Conservation (phyloP, 2,888 invertebrate species). For the Cosmorhoe ocellata region DNA sequence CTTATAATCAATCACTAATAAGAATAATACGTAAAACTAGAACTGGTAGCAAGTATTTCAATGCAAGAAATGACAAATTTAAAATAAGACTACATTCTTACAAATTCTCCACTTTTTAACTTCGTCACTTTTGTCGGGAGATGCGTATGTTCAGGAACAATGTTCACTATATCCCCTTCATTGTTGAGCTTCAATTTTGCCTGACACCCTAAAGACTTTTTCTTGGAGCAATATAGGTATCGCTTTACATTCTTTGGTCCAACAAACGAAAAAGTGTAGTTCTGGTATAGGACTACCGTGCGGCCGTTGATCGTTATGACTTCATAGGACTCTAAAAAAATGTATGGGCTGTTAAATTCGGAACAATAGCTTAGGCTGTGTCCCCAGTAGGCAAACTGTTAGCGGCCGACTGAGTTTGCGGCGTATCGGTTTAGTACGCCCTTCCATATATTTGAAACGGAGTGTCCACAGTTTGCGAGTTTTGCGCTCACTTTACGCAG, state of each 20-base stretch:
- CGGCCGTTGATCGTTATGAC: neutral
- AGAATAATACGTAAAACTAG: too few relatives aligned
- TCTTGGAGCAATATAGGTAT: conserved; percentile 19
- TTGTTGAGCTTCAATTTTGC: conserved; percentile 6
- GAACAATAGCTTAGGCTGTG: too few relatives aligned
- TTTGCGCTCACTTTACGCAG: too few relatives aligned
- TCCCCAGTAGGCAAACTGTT: too few relatives aligned
- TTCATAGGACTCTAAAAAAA: neutral
- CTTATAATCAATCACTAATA: too few relatives aligned
- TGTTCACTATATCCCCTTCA: conserved; percentile 2
- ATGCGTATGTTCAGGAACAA: conserved; percentile 4
- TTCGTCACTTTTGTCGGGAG: too few relatives aligned
- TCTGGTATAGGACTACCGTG: neutral
- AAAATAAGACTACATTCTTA: neutral
- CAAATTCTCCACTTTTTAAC: conserved; percentile 2
- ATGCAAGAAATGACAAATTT: too few relatives aligned
- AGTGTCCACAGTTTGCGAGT: too few relatives aligned
- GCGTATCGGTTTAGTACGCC: too few relatives aligned
- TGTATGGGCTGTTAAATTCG: neutral
- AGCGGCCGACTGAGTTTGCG: too few relatives aligned
- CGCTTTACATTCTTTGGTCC: neutral
- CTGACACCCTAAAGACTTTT: neutral
- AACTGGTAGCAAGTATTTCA: too few relatives aligned
- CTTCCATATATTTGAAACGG: too few relatives aligned
- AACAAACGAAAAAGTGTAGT: neutral